Evolutionary conservation across 2,888 invertebrate species (phyloP).

Genomic region (Periphyllus acericola): DNA sequence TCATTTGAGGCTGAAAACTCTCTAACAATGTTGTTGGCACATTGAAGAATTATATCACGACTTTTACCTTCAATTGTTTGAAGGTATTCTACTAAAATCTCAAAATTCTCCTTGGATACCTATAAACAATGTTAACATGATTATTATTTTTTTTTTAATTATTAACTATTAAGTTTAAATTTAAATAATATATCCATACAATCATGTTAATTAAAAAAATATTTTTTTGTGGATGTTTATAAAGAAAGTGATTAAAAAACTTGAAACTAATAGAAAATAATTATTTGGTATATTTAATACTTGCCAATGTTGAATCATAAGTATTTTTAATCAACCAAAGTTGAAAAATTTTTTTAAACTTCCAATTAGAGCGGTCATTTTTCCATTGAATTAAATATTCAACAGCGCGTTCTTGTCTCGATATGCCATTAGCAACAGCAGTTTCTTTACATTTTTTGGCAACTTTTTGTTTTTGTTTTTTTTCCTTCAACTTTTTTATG

Average conservation of each 20-base stretch:
- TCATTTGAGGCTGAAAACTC: slow-evolving; percentile 37
- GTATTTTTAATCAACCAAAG: slow-evolving; percentile 80
- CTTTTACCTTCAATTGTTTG: slow-evolving; percentile 54
- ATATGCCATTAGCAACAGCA: background rate
- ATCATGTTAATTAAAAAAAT: too few species aligned
- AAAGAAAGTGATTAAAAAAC: too few species aligned
- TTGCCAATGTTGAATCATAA: slow-evolving; percentile 69
- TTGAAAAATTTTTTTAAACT: slow-evolving; percentile 82
- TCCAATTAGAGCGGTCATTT: slow-evolving; percentile 77
- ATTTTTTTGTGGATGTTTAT: too few species aligned
- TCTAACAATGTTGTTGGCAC: slow-evolving; percentile 31
- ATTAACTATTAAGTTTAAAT: too few species aligned
- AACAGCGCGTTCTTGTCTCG: slow-evolving; percentile 50
- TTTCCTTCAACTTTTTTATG: slow-evolving; percentile 43
- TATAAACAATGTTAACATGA: slow-evolving; percentile 26
- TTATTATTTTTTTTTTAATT: background rate
- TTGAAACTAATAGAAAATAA: too few species aligned
- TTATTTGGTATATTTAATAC: background rate
- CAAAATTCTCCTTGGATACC: slow-evolving; percentile 55
- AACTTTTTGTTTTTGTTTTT: slow-evolving; percentile 52
- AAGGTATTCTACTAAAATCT: slow-evolving; percentile 59
- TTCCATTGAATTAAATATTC: slow-evolving; percentile 73
- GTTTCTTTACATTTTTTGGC: slow-evolving; percentile 49
- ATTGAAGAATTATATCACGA: slow-evolving; percentile 39
- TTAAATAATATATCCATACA: too few species aligned